A percentile compares a stretch with the other conserved stretches of the same genome.
phyloP scores from a whole-genome alignment of 1,140 invertebrate species.

The Temnothorax nylanderi region DNA sequence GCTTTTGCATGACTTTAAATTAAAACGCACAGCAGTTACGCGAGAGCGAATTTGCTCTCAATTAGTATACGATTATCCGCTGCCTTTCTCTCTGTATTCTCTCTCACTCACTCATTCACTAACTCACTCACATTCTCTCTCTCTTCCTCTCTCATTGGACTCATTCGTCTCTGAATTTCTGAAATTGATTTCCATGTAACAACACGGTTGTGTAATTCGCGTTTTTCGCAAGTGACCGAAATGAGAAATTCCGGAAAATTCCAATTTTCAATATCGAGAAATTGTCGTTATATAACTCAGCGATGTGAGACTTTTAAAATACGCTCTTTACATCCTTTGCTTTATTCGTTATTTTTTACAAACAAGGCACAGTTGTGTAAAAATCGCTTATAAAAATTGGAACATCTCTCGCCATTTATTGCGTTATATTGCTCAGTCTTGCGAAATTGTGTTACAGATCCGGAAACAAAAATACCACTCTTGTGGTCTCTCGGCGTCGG shows the following conservation, averaged over 20 bases:
- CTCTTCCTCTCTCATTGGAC: constrained; percentile 8
- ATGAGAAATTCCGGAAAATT: constrained; percentile 25
- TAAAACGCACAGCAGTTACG: constrained; percentile 80
- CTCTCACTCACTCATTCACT: neutral
- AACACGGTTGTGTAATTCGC: constrained; percentile 11
- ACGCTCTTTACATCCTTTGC: neutral
- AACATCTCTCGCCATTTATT: constrained; percentile 32
- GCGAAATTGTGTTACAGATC: constrained; percentile 35
- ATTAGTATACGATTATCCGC: constrained; percentile 79
- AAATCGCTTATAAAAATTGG: constrained; percentile 38
- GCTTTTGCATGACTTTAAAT: constrained; percentile 76
- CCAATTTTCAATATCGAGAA: constrained; percentile 15
- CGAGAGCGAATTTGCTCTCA: constrained; percentile 79
- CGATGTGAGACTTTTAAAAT: constrained; percentile 6
- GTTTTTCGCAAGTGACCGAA: neutral
- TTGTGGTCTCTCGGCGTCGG: constrained; percentile 34
- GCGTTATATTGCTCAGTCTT: constrained; percentile 7
- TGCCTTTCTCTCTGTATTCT: constrained; percentile 22
- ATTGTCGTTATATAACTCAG: neutral
- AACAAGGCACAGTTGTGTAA: neutral
- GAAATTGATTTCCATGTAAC: constrained; percentile 61
- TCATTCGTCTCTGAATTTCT: constrained; percentile 53
- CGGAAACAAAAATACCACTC: constrained; percentile 46
- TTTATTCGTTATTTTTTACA: neutral
- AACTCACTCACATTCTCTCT: constrained; percentile 30